Conservation (phyloP, 2,888 invertebrate genomes). For the Phyto melanocephala region DNA sequence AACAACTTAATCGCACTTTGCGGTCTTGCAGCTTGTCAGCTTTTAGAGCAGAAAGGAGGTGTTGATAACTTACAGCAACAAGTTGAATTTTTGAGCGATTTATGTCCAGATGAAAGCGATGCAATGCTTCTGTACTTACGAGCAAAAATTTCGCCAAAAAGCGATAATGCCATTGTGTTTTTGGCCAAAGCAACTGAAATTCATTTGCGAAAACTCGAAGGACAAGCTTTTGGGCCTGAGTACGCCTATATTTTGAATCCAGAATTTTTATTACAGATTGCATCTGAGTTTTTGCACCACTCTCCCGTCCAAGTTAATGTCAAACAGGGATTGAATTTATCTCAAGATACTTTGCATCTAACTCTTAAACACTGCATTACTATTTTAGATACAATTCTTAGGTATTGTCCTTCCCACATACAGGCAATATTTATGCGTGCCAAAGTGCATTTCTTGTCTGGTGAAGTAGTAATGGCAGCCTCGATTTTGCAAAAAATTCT, state of each 20-base stretch:
- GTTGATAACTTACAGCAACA: slow-evolving; percentile 81
- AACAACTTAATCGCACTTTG: slow-evolving; percentile 88
- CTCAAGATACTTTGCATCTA: slow-evolving; percentile 79
- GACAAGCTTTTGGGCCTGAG: slow-evolving; percentile 85
- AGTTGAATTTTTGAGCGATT: slow-evolving; percentile 90
- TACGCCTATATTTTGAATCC: slow-evolving; percentile 90
- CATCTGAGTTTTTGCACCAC: slow-evolving; percentile 87
- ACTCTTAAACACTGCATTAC: slow-evolving; percentile 82
- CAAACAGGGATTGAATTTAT: slow-evolving; percentile 48
- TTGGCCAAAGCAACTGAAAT: slow-evolving; percentile 83
- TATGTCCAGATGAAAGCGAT: slow-evolving; percentile 84
- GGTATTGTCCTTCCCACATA: slow-evolving; percentile 90
- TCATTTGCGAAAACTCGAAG: slow-evolving; percentile 80
- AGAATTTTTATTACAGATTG: slow-evolving; percentile 89
- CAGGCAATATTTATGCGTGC: slow-evolving; percentile 85
- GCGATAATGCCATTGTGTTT: slow-evolving; percentile 81
- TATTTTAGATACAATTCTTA: slow-evolving; percentile 85
- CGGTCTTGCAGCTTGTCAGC: slow-evolving; percentile 91
- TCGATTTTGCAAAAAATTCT: slow-evolving; percentile 86
- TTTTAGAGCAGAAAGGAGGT: slow-evolving; percentile 83
- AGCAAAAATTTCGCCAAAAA: slow-evolving; percentile 82
- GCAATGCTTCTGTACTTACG: slow-evolving; percentile 84
- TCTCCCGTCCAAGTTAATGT: slow-evolving; percentile 83
- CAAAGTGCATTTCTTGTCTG: slow-evolving; percentile 89
- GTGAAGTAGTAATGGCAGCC: slow-evolving; percentile 86